phyloP scores from a whole-genome alignment of 2,113 vertebrate species.

The Dicaeum eximium region DNA sequence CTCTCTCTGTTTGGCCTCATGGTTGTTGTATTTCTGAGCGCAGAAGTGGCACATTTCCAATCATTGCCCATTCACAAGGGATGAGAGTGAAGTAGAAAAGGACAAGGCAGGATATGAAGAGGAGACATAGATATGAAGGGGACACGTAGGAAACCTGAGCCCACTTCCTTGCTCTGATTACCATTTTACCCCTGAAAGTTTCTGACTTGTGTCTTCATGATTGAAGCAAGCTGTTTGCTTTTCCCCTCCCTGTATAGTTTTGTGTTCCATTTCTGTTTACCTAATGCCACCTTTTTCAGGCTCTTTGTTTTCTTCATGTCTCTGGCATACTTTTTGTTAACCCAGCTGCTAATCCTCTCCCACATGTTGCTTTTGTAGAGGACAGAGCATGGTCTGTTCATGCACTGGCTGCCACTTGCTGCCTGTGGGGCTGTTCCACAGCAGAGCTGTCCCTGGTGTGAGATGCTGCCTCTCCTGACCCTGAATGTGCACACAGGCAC shows the following conservation, averaged over 20 bases:
- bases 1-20: not conserved
- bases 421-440: not conserved
- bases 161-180: not conserved
- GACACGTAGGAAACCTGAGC: not conserved
- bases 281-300: not conserved
- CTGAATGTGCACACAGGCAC: not conserved
- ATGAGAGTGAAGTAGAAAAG: not conserved
- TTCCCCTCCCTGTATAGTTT: fast-evolving
- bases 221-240: not conserved
- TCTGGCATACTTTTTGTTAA: not conserved
- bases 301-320: not conserved
- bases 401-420: fast-evolving
- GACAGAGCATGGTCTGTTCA: not conserved
- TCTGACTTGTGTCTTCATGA: not conserved
- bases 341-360: not conserved
- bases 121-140: not conserved
- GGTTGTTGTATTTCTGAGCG: not conserved
- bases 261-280: not conserved
- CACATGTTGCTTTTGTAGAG: fast-evolving
- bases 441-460: not conserved
- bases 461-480: not conserved
- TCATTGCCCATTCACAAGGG: not conserved
- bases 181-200: not conserved
- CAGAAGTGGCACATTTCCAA: not conserved
- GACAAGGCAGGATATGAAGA: not conserved